Conservation (phyloP, 2,113 vertebrate genomes). For the Corydoras sp. region DNA sequence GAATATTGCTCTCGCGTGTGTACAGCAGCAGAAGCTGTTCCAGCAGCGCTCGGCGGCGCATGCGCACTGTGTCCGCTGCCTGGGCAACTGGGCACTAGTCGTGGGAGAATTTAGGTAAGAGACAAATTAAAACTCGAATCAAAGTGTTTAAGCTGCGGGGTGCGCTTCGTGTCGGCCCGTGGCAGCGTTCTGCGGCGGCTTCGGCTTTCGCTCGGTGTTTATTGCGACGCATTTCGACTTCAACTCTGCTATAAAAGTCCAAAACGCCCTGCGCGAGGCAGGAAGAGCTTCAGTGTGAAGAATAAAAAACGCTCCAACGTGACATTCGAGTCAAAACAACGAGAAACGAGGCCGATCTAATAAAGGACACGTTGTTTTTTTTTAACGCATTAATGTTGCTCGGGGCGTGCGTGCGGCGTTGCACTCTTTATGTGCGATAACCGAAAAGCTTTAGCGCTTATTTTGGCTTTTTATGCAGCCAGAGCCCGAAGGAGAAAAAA, state of each 20-base stretch:
- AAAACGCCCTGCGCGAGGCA: slow-evolving; percentile 53
- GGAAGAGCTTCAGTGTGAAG: slow-evolving; percentile 47
- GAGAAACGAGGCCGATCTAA: slow-evolving; percentile 20
- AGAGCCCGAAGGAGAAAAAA: not conserved
- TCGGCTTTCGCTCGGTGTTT: slow-evolving; percentile 39
- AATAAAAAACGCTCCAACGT: slow-evolving; percentile 35
- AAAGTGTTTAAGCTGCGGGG: slow-evolving; percentile 26
- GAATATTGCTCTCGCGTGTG: slow-evolving; percentile 36
- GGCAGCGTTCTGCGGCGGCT: not conserved
- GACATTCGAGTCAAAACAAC: slow-evolving; percentile 33
- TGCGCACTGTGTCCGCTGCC: slow-evolving; percentile 52
- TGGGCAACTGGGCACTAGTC: slow-evolving; percentile 54
- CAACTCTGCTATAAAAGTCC: slow-evolving; percentile 53
- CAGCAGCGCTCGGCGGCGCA: slow-evolving; percentile 41
- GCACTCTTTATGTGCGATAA: slow-evolving; percentile 44
- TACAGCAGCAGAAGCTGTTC: slow-evolving; percentile 32
- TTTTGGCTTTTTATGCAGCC: slow-evolving; percentile 32
- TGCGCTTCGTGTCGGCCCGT: not conserved
- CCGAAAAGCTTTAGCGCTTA: slow-evolving; percentile 33
- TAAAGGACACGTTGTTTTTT: not conserved
- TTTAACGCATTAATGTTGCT: slow-evolving; percentile 7
- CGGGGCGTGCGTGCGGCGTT: slow-evolving; percentile 29
- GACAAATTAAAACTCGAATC: slow-evolving; percentile 51
- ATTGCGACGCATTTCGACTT: slow-evolving; percentile 39
- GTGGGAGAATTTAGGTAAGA: slow-evolving; percentile 61